A percentile compares a stretch with the other conserved stretches of the same genome.
Evolutionary conservation across 2,797 vertebrate genomes (phyloP).

Genomic region (Gila robusta): DNA sequence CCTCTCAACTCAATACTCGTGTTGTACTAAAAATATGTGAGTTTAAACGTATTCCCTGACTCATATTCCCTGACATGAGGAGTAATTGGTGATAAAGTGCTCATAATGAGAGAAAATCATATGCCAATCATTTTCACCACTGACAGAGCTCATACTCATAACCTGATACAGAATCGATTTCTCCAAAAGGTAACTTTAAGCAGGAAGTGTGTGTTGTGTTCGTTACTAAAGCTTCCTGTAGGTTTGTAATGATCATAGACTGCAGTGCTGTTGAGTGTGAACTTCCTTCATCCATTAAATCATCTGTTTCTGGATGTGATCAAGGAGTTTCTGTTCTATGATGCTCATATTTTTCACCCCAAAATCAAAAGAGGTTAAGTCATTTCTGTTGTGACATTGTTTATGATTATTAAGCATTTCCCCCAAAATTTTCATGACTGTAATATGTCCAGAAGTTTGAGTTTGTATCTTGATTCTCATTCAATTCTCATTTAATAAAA

Average conservation of each 20-base stretch:
- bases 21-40: not conserved
- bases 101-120: not conserved
- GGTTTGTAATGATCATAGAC: not conserved
- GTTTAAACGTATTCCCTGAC: not conserved
- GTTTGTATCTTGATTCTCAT: not conserved
- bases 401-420: not conserved
- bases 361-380: too few species aligned
- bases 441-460: not conserved
- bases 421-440: not conserved
- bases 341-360: too few species aligned
- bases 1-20: not conserved
- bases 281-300: not conserved
- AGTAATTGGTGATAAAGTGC: not conserved
- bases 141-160: conserved; percentile 3
- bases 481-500: too few species aligned
- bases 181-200: not conserved
- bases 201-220: not conserved
- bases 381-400: not conserved
- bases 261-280: not conserved
- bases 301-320: too few species aligned
- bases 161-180: not conserved
- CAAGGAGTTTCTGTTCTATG: too few species aligned
- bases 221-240: not conserved
- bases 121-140: not conserved
- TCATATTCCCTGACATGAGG: not conserved